Evolutionary conservation across 2,113 vertebrate species (phyloP).

Genomic region (Castor canadensis): DNA sequence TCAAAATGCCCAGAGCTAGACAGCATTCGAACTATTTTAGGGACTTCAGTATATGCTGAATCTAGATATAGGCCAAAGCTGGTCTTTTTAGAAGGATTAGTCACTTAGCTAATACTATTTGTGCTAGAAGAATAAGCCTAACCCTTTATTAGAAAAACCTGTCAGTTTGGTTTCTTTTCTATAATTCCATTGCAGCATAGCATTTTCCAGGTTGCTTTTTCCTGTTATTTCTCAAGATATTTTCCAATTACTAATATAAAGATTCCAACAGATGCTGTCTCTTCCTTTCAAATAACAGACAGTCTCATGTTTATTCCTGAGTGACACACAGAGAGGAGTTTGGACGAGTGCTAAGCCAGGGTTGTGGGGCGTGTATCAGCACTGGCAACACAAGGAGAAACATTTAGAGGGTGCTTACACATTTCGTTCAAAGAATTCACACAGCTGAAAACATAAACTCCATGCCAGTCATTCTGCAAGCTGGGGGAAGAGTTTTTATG

Average conservation of each 20-base stretch:
- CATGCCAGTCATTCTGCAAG: not conserved
- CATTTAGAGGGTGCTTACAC: not conserved
- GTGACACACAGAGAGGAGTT: not conserved
- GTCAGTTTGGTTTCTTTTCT: not conserved
- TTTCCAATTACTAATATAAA: not conserved
- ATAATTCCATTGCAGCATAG: not conserved
- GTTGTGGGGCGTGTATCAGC: not conserved
- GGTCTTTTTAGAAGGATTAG: slow-evolving; percentile 1
- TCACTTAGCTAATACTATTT: not conserved
- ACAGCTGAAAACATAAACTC: slow-evolving; percentile 23
- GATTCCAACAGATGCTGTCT: not conserved
- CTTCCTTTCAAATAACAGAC: not conserved
- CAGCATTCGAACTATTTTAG: not conserved
- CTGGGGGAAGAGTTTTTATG: not conserved
- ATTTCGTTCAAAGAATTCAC: slow-evolving; percentile 17
- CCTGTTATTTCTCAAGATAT: not conserved
- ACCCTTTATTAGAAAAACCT: not conserved
- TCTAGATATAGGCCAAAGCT: not conserved
- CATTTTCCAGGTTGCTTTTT: not conserved
- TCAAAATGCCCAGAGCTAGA: not conserved
- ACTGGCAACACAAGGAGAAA: not conserved
- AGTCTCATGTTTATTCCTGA: not conserved
- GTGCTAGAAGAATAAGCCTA: not conserved
- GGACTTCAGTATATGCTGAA: not conserved
- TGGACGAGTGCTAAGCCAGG: not conserved